phyloP scores from a whole-genome alignment of 2,888 invertebrate species.

The Phymatocera aterrima region DNA sequence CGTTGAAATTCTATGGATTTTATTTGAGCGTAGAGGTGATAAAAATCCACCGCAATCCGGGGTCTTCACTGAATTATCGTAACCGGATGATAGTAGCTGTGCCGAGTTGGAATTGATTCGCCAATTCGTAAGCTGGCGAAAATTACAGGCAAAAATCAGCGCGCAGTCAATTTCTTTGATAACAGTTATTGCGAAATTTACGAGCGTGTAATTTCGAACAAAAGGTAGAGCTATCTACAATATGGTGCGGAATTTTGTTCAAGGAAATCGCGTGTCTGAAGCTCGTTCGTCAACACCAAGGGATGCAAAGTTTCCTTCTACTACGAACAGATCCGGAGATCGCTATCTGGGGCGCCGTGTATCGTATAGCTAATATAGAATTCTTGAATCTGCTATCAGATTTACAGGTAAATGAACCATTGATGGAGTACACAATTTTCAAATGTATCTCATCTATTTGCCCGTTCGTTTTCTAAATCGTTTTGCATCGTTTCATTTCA shows the following conservation, averaged over 20 bases:
- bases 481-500: too few species aligned
- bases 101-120: not conserved
- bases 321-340: not conserved
- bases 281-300: constrained; percentile 10
- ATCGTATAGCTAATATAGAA: not conserved
- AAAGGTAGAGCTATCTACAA: too few species aligned
- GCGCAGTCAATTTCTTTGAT: not conserved
- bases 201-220: not conserved
- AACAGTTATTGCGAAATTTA: not conserved
- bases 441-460: too few species aligned
- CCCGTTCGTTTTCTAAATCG: too few species aligned
- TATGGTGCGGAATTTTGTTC: not conserved
- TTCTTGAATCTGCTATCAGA: not conserved
- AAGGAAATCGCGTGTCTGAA: constrained; percentile 5
- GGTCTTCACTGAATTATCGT: constrained; percentile 2
- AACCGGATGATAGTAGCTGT: too few species aligned
- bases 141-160: not conserved
- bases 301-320: not conserved
- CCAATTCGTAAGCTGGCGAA: not conserved
- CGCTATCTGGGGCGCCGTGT: not conserved
- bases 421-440: not conserved
- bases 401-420: not conserved
- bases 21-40: not conserved
- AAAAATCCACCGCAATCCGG: not conserved
- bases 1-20: not conserved